Evolutionary conservation across 1,140 invertebrate species (phyloP).

Genomic region (Trachymyrmex cornetzi): DNA sequence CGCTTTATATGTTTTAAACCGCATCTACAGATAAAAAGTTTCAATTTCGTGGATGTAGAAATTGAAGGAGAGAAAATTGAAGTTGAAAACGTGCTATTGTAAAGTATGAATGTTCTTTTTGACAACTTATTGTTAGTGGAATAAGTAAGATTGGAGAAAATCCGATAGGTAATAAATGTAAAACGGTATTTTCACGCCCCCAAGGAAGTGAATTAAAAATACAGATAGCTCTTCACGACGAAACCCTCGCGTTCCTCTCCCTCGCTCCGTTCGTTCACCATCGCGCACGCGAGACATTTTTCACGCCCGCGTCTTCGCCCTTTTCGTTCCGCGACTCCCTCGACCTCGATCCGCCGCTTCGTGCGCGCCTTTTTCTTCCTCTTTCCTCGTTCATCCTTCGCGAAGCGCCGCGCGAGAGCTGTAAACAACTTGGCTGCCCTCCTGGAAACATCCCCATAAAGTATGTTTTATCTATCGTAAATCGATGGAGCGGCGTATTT

Average conservation of each 20-base stretch:
- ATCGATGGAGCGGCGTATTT: conserved; percentile 85
- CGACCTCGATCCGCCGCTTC: conserved; percentile 6
- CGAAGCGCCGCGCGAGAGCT: conserved; percentile 70
- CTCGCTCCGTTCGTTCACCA: conserved; percentile 28
- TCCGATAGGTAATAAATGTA: neutral
- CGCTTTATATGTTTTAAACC: neutral
- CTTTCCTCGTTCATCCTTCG: conserved; percentile 42
- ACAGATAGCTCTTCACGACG: neutral
- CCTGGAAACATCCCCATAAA: conserved; percentile 85
- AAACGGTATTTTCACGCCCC: neutral
- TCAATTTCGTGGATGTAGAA: neutral
- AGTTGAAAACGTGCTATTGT: neutral
- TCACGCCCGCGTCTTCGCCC: conserved; percentile 19
- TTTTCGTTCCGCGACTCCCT: conserved; percentile 6
- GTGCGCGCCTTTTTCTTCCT: neutral
- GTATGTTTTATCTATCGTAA: conserved; percentile 86
- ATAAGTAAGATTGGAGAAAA: conserved; percentile 3
- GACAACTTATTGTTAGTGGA: neutral
- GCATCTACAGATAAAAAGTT: neutral
- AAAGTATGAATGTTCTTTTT: neutral
- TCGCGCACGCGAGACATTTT: conserved; percentile 54
- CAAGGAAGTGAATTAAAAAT: conserved; percentile 33
- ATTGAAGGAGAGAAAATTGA: neutral
- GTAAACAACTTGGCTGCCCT: conserved; percentile 82
- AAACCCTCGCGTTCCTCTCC: neutral